Percentiles rank a stretch among this genome's conserved stretches.
phyloP scores from a whole-genome alignment of 1,140 invertebrate genomes.

The Marisa cornuarietis region DNA sequence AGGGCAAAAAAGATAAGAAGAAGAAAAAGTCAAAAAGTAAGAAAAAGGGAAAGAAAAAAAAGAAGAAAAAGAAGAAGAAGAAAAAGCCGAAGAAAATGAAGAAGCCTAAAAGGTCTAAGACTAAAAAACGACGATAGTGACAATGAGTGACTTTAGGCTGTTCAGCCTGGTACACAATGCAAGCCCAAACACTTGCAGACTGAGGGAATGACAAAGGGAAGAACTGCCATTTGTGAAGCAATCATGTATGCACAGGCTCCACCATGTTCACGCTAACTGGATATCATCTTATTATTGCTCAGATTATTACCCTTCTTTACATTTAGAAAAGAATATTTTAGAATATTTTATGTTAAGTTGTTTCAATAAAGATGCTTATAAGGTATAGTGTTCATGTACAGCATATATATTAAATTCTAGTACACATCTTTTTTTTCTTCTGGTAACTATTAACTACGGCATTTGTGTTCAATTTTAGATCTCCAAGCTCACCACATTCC shows the following conservation, averaged over 20 bases:
- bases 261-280: no score
- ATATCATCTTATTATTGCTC: background rate
- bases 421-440: background rate
- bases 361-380: background rate
- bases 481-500: no score
- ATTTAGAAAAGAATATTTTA: background rate
- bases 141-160: no score
- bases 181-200: no score
- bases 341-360: background rate
- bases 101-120: slow-evolving; percentile 1
- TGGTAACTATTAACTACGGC: background rate
- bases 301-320: background rate
- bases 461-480: background rate
- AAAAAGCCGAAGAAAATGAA: background rate
- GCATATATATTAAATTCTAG: background rate
- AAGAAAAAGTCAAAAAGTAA: no score
- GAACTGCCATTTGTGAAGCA: no score
- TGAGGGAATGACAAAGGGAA: no score
- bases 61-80: no score
- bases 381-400: background rate
- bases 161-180: no score
- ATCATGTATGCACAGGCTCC: no score
- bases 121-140: background rate
- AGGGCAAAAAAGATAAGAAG: no score
- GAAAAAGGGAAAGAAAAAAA: no score